Evolutionary conservation across 2,888 invertebrate species (phyloP).

Genomic region (Ypsolopha scabrella): DNA sequence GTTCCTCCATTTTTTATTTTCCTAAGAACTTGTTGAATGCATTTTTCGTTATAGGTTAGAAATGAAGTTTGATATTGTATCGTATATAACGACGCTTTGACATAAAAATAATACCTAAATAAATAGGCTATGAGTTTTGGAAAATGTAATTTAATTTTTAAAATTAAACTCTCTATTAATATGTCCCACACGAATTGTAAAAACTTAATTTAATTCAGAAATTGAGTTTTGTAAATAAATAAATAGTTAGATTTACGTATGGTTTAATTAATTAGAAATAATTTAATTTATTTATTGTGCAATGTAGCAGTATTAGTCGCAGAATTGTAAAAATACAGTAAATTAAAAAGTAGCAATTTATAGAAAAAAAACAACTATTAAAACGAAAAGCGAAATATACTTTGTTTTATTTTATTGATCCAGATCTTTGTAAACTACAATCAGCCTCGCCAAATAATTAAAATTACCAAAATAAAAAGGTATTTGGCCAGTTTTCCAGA

Average conservation of each 20-base stretch:
- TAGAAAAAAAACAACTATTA: constrained; percentile 45
- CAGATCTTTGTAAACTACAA: not conserved
- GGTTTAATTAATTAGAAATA: constrained; percentile 24
- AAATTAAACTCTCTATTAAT: too few species aligned
- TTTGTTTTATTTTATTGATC: constrained; percentile 3
- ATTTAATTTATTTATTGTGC: constrained; percentile 68
- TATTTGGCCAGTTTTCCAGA: too few species aligned
- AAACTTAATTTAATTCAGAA: constrained; percentile 16
- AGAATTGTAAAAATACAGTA: constrained; percentile 17
- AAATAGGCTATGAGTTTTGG: too few species aligned
- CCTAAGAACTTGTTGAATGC: too few species aligned
- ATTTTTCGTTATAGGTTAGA: too few species aligned
- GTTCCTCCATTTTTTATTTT: too few species aligned
- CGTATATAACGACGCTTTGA: too few species aligned
- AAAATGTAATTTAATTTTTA: too few species aligned
- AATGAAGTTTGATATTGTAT: too few species aligned
- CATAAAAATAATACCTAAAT: too few species aligned
- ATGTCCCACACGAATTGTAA: constrained; percentile 40
- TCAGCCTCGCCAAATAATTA: too few species aligned
- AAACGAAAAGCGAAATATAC: constrained; percentile 12
- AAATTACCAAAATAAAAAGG: too few species aligned
- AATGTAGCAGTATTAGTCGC: constrained; percentile 65
- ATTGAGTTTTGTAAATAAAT: constrained; percentile 17
- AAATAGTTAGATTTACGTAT: constrained; percentile 10
- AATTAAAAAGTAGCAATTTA: constrained; percentile 40